Conservation (phyloP, 2,113 vertebrate species). For the Leiothrix lutea region DNA sequence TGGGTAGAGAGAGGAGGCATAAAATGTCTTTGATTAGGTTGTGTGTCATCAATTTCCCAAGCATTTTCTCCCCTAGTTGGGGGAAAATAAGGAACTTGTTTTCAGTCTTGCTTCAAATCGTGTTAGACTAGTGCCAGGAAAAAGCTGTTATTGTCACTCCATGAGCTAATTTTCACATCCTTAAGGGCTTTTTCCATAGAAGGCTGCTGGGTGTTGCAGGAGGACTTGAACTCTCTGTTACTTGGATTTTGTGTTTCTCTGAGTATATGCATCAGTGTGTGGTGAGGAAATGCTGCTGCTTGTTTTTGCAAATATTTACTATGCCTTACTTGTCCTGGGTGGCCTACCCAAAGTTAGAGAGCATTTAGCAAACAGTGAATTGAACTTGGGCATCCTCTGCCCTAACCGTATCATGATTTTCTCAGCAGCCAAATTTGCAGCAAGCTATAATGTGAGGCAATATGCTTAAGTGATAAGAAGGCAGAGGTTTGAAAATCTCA, state of each 20-base stretch:
- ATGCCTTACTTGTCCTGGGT: not conserved
- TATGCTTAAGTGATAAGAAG: not conserved
- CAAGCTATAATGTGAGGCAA: not conserved
- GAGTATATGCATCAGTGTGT: not conserved
- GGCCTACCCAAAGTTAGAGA: not conserved
- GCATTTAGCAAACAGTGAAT: not conserved
- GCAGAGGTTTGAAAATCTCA: not conserved
- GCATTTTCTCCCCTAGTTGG: not conserved
- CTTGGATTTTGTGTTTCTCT: not conserved
- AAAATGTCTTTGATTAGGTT: not conserved
- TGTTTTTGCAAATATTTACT: not conserved
- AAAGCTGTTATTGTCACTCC: not conserved
- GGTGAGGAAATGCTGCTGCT: not conserved
- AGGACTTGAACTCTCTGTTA: not conserved
- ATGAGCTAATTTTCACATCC: not conserved
- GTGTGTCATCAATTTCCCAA: not conserved
- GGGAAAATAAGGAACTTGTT: not conserved
- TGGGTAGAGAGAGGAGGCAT: not conserved
- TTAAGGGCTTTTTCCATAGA: not conserved
- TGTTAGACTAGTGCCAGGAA: not conserved
- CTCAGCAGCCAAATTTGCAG: not conserved
- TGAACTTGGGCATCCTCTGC: not conserved
- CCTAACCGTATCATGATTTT: not conserved
- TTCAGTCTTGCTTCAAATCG: not conserved
- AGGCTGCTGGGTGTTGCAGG: not conserved